Conservation (phyloP, 2,113 vertebrate species). For the Gnathonemus echidnorhynchus region DNA sequence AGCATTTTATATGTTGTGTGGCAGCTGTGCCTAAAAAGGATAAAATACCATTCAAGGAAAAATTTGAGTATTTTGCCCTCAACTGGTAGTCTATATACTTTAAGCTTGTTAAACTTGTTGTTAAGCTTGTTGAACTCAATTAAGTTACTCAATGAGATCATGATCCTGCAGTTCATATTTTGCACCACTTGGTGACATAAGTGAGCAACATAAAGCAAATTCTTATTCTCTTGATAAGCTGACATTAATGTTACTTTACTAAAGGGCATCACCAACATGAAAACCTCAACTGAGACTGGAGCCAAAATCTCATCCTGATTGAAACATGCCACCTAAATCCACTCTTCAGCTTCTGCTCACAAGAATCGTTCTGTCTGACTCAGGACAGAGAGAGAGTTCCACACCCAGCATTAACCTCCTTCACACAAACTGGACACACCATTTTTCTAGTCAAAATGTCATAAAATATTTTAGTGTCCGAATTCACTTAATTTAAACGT, state of each 20-base stretch:
- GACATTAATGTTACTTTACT: neutral
- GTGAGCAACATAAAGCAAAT: neutral
- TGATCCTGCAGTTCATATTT: neutral
- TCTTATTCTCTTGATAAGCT: neutral
- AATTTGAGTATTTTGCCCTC: neutral
- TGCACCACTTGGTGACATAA: constrained; percentile 20
- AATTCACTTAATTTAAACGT: neutral
- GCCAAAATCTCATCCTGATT: neutral
- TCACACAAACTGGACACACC: neutral
- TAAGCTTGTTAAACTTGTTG: neutral
- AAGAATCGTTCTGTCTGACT: neutral
- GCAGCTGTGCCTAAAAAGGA: constrained; percentile 33
- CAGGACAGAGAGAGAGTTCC: neutral
- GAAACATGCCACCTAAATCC: neutral
- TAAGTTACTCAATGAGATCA: neutral
- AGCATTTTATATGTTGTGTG: constrained; percentile 44
- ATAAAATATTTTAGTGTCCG: neutral
- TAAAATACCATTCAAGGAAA: neutral
- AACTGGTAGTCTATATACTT: neutral
- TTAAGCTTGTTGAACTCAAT: neutral
- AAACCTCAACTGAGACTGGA: neutral
- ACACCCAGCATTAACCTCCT: neutral
- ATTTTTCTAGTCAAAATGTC: neutral
- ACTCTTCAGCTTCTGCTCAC: neutral
- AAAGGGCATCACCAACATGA: neutral